Conservation (phyloP, 2,888 invertebrate species). For the Acanthosoma haemorrhoidale region DNA sequence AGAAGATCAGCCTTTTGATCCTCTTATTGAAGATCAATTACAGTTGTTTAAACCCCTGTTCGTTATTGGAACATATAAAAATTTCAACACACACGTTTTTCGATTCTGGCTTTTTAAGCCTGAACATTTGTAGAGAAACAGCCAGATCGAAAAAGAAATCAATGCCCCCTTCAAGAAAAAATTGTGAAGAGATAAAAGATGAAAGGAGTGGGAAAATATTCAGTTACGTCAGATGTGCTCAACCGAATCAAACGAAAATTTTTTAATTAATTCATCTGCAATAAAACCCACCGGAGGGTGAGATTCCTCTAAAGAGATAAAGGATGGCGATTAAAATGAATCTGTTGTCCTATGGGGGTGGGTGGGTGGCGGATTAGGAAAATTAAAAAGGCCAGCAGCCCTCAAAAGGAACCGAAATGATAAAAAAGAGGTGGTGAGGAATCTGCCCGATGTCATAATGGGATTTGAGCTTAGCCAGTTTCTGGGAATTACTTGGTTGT, state of each 20-base stretch:
- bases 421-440: not conserved
- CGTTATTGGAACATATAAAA: no score
- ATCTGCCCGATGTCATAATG: conserved; percentile 6
- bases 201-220: not conserved
- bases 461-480: conserved; percentile 4
- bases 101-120: no score
- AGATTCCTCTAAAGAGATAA: conserved; percentile 3
- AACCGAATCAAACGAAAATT: conserved; percentile 19
- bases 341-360: conserved; percentile 20
- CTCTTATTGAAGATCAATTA: no score
- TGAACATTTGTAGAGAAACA: no score
- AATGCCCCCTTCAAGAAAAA: no score
- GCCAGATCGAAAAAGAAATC: no score
- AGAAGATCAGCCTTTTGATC: no score
- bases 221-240: no score
- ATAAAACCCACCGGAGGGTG: conserved; percentile 3
- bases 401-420: conserved; percentile 7
- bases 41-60: no score
- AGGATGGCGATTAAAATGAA: conserved; percentile 18
- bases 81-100: no score
- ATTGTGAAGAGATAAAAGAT: no score
- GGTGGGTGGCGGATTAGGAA: not conserved
- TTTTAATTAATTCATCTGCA: conserved; percentile 15
- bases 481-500: not conserved
- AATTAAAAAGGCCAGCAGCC: conserved; percentile 16